Base-by-base conservation (phyloP, 2,113 vertebrate species). In the Octodon degus region DNA sequence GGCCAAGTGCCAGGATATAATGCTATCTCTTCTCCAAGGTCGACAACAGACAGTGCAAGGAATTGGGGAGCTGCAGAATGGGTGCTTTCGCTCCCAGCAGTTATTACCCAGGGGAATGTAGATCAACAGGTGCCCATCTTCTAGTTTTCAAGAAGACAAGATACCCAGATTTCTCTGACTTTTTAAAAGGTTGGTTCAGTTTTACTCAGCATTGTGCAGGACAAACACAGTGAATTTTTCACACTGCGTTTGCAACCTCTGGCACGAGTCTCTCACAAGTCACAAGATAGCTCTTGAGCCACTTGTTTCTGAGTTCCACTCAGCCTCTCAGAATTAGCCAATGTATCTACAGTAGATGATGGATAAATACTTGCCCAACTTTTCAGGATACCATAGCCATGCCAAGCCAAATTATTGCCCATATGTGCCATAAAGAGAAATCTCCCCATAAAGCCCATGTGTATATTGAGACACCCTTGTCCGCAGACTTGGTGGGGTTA, bases 111-210 rank as follows among this genome's bases (percentile, higher is more conserved):
- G 24, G 62, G 40, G 53, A 86, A 91, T 60, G 16, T 25, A 89
- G 92, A 43, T 32, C 86, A 92, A 76, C 24, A 37, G 22, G 22
- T 27, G 8, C 16, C 30, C 19, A 34, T 34, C 70, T 94, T 94
- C 53, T 55, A 82, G 72, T 65, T 96, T 95, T 81, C 32, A 60
- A 65, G 40, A 65, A 53, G 47, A 90, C 25, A 27, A 86, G 83
- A 84, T 86, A 83, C 40, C 68, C 34, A 62, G 58, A 53, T 77
- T 65, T 85, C 40, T 89, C 32, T 32, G 5, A 55, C 65, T 47
- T 84, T 58, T 17, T 30, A 34, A 86, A 86, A 63, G 50, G 22
- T 58, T 34, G 68, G 17, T 93, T 91, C 17, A 5, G 16, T 81
- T 76, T 76, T 86, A 77, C 13, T 60, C 50, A 93, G 50, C 10